Conservation (phyloP, 2,888 invertebrate species). For the Cordilura impudica region DNA sequence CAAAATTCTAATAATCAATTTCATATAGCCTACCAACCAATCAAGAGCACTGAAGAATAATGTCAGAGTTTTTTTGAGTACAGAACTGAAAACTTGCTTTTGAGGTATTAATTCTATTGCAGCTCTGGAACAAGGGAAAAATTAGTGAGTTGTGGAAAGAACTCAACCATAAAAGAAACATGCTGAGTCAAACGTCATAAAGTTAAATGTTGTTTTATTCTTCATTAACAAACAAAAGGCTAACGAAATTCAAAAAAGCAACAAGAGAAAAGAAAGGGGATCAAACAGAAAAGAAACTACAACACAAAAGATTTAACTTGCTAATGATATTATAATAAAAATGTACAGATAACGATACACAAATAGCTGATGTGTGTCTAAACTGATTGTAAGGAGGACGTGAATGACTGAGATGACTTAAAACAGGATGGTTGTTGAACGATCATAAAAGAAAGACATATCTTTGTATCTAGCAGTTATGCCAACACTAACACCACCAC, state of each 20-base stretch:
- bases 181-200: constrained; percentile 59
- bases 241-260: background rate
- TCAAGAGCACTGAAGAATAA: too few relatives aligned
- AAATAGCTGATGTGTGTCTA: background rate
- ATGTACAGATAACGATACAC: background rate
- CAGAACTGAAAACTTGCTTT: too few relatives aligned
- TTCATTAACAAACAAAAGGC: background rate
- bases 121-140: background rate
- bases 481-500: too few relatives aligned
- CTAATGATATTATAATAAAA: constrained; percentile 12
- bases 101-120: too few relatives aligned
- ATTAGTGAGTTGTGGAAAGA: constrained; percentile 19
- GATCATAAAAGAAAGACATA: background rate
- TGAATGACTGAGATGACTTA: background rate
- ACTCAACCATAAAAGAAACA: constrained; percentile 36
- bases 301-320: background rate
- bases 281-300: background rate
- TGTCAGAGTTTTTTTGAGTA: too few relatives aligned
- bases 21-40: too few relatives aligned
- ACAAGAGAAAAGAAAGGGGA: background rate
- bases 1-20: too few relatives aligned
- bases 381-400: background rate
- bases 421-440: background rate
- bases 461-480: background rate
- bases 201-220: constrained; percentile 37